phyloP scores from a whole-genome alignment of 2,888 invertebrate genomes.

The Mythimna loreyi region DNA sequence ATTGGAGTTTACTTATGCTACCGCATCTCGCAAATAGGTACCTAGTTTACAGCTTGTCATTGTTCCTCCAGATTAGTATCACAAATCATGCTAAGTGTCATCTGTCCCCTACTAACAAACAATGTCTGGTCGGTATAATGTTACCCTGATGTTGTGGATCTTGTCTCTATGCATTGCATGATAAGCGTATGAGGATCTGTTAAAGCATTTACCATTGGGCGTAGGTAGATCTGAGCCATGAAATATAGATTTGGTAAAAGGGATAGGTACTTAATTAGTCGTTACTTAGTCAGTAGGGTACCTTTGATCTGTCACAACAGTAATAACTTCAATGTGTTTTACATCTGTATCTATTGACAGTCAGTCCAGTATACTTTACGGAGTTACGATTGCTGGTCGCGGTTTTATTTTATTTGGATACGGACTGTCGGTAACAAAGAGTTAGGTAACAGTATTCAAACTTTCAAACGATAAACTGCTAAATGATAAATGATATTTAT shows the following conservation, averaged over 20 bases:
- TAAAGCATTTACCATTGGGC: too few relatives aligned
- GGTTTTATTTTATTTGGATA: constrained; percentile 9
- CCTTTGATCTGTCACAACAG: constrained; percentile 8
- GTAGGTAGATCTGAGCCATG: not conserved
- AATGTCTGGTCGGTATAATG: not conserved
- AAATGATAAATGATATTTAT: too few relatives aligned
- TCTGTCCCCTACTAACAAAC: not conserved
- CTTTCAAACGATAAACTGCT: not conserved
- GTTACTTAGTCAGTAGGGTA: not conserved
- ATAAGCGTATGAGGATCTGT: not conserved
- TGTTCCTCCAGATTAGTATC: not conserved
- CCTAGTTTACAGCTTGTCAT: not conserved
- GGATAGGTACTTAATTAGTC: not conserved
- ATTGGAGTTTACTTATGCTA: not conserved
- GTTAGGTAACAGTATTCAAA: not conserved
- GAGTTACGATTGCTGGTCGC: constrained; percentile 2
- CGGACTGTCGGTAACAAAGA: not conserved
- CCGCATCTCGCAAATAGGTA: not conserved
- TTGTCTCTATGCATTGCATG: constrained; percentile 4
- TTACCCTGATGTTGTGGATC: not conserved
- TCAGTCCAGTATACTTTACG: not conserved
- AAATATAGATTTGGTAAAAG: not conserved
- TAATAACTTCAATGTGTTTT: constrained; percentile 6
- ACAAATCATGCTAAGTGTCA: not conserved
- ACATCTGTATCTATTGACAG: constrained; percentile 7